Conservation (phyloP, 2,113 vertebrate species). For the Panthera leo region DNA sequence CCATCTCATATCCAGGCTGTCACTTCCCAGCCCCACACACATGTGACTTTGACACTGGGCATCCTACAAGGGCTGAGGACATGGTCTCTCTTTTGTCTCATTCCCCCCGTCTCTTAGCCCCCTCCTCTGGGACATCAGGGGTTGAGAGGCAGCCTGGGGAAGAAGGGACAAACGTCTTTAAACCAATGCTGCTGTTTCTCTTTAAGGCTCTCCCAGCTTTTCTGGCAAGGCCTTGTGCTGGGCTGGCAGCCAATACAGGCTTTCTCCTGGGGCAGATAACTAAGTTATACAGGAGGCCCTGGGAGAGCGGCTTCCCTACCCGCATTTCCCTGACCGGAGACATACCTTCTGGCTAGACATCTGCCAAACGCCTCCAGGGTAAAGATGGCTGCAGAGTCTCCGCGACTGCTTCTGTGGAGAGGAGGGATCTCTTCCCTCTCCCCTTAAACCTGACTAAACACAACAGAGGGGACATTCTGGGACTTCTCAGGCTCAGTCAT, state of each 20-base stretch:
- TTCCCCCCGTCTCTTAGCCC: background rate
- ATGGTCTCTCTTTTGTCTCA: background rate
- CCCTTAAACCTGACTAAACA: background rate
- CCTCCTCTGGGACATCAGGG: background rate
- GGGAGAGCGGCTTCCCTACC: background rate
- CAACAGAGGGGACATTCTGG: background rate
- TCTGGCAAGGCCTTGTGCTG: constrained; percentile 16
- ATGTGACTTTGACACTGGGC: background rate
- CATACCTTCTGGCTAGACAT: constrained; percentile 23
- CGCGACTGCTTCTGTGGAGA: background rate
- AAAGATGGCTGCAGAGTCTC: background rate
- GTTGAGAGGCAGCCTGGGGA: background rate
- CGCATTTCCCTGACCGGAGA: background rate
- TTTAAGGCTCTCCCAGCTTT: background rate
- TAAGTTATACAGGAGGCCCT: constrained; percentile 4
- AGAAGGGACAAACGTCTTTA: background rate
- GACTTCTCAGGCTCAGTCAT: background rate
- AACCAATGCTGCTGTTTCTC: background rate
- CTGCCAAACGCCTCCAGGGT: background rate
- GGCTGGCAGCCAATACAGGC: constrained; percentile 37
- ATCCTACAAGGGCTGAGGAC: background rate
- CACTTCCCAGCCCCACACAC: background rate
- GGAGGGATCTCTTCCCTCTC: background rate
- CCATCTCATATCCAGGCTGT: background rate
- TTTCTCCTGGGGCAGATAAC: constrained; percentile 41